Percentiles rank a stretch among this genome's conserved stretches.
phyloP scores from a whole-genome alignment of 1,140 invertebrate genomes.

The Ips typographus region DNA sequence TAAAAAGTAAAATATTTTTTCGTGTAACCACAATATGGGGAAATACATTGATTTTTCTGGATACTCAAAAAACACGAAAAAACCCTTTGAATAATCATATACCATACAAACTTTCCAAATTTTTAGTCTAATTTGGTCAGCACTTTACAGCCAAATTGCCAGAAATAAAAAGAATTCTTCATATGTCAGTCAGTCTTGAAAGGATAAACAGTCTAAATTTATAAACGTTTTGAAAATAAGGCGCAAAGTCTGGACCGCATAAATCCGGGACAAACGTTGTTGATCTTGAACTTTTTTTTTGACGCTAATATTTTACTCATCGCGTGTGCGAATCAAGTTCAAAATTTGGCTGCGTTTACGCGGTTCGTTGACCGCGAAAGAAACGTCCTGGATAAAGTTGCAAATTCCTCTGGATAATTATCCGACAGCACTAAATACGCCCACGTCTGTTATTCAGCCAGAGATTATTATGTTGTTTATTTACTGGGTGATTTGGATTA shows the following conservation, averaged over 20 bases:
- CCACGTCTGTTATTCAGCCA: slow-evolving; percentile 12
- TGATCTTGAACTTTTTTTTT: slow-evolving; percentile 26
- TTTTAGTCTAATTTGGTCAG: too few relatives aligned
- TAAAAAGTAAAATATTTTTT: too few relatives aligned
- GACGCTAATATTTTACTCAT: slow-evolving; percentile 21
- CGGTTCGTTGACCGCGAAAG: slow-evolving; percentile 11
- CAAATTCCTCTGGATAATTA: slow-evolving; percentile 6
- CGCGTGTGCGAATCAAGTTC: slow-evolving; percentile 6
- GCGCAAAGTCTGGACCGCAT: slow-evolving; percentile 6
- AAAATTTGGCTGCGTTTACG: slow-evolving; percentile 10
- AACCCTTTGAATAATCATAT: too few relatives aligned
- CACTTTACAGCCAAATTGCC: too few relatives aligned
- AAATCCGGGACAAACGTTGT: slow-evolving; percentile 2
- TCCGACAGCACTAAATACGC: slow-evolving; percentile 1
- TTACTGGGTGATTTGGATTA: too few relatives aligned
- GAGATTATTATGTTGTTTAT: not conserved
- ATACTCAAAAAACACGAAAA: too few relatives aligned
- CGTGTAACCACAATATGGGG: too few relatives aligned
- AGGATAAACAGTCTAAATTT: too few relatives aligned
- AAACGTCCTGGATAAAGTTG: slow-evolving; percentile 17
- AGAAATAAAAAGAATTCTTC: too few relatives aligned
- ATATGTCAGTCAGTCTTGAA: too few relatives aligned
- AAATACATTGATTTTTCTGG: too few relatives aligned
- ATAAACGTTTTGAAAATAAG: slow-evolving; percentile 1
- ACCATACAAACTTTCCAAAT: too few relatives aligned